phyloP scores from a whole-genome alignment of 2,797 vertebrate species.

The Macrochelys suwanniensis region DNA sequence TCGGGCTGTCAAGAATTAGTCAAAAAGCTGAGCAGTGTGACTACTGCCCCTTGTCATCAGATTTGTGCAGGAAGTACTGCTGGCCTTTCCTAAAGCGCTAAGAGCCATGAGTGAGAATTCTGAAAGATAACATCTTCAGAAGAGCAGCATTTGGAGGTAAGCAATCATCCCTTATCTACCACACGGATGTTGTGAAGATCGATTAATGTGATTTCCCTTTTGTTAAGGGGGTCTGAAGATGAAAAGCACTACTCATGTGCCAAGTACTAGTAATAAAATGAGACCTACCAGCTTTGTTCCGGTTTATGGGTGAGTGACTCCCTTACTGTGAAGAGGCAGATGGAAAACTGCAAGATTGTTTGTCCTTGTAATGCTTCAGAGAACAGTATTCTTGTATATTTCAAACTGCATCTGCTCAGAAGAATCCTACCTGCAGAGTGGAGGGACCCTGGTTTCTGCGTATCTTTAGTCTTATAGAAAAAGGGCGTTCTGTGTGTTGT shows the following conservation, averaged over 20 bases:
- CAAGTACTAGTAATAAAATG: neutral
- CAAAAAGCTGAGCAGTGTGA: neutral
- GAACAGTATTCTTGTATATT: neutral
- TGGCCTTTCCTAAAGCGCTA: neutral
- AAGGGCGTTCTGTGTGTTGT: neutral
- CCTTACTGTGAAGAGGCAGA: neutral
- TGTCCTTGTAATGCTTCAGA: neutral
- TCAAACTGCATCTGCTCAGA: neutral
- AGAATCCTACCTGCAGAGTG: neutral
- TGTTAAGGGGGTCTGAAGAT: neutral
- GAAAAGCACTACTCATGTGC: neutral
- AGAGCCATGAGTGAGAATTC: neutral
- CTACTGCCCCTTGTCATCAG: neutral
- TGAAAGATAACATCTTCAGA: neutral
- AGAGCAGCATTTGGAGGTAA: constrained; percentile 9
- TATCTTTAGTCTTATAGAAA: neutral
- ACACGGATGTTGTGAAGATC: constrained; percentile 9
- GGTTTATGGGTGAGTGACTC: neutral
- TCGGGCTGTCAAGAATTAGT: neutral
- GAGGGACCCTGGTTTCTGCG: neutral
- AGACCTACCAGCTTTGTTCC: accelerated
- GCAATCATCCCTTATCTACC: constrained; percentile 42
- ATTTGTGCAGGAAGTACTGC: neutral
- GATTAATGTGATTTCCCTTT: constrained; percentile 8
- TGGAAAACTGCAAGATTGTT: neutral